A percentile compares a stretch with the other conserved stretches of the same genome.
These are phyloP conservation scores for Neodiprion pinetum DNA, from an alignment of 1,140 invertebrate species.

Conservation along the genomic window DNA sequence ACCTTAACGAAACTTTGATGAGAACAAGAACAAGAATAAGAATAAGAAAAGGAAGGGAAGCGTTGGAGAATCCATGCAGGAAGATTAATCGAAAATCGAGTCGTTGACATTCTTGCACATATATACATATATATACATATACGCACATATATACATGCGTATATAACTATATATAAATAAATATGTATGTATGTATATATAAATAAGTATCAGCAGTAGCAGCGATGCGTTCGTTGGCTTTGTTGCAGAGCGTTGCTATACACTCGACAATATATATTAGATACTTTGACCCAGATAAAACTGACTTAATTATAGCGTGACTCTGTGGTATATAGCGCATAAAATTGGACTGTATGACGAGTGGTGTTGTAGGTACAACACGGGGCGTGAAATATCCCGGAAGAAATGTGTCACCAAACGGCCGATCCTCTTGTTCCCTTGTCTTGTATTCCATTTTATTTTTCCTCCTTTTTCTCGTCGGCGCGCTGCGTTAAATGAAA, in stretches of 20 bases:
- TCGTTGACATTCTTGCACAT: no score
- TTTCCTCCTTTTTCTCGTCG: not conserved
- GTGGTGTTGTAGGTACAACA: not conserved
- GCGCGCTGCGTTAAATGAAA: not conserved
- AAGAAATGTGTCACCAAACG: not conserved
- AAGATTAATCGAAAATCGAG: no score
- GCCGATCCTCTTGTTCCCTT: not conserved
- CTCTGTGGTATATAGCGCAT: not conserved
- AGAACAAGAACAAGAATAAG: no score
- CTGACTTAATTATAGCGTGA: conserved; percentile 5
- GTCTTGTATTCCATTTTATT: not conserved
- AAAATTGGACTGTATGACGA: not conserved
- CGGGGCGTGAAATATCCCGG: not conserved
- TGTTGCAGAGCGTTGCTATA: not conserved
- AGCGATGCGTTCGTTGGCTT: no score
- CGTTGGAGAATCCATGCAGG: no score
- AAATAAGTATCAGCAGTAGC: no score
- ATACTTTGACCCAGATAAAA: conserved; percentile 7
- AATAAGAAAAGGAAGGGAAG: no score
- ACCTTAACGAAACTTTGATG: no score
- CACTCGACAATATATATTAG: not conserved
- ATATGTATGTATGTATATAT: no score
- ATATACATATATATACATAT: no score
- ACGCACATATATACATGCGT: no score
- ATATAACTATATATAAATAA: no score